phyloP scores from a whole-genome alignment of 2,888 invertebrate genomes.

The Arrhopalites spinosus region DNA sequence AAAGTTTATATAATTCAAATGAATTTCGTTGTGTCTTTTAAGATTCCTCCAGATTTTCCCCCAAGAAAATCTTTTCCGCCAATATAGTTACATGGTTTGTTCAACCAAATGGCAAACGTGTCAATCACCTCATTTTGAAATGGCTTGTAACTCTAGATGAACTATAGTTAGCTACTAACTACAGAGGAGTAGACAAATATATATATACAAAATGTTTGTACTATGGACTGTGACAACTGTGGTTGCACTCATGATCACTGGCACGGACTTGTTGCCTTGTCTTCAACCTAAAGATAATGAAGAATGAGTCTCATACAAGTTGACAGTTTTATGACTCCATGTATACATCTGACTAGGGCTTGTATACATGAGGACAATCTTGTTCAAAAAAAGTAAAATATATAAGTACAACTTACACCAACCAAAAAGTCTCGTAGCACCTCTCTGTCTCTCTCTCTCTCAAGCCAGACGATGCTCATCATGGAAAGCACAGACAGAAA shows the following conservation, averaged over 20 bases:
- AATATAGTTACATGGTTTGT: no score
- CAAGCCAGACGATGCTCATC: background rate
- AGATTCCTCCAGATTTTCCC: no score
- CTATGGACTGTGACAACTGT: background rate
- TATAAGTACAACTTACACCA: no score
- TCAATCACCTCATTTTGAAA: conserved; percentile 31
- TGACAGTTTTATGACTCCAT: conserved; percentile 29
- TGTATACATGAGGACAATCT: conserved; percentile 16
- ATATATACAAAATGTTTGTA: background rate
- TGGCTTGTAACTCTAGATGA: background rate
- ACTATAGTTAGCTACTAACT: background rate
- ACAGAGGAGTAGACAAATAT: background rate
- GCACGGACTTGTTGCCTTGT: background rate
- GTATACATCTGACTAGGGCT: background rate
- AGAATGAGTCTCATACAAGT: conserved; percentile 11
- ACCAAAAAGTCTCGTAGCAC: no score
- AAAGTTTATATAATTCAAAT: no score
- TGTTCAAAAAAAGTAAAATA: background rate
- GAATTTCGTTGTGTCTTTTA: no score
- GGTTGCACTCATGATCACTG: background rate
- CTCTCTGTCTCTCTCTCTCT: background rate
- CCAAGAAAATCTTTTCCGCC: no score
- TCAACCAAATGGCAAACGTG: conserved; percentile 27
- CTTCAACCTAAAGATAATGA: background rate
- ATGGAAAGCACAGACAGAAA: background rate